A percentile compares a stretch with the other conserved stretches of the same genome.
These are phyloP conservation scores for Mallotus villosus DNA, from an alignment of 2,797 vertebrate genomes.

Conservation along the genomic window DNA sequence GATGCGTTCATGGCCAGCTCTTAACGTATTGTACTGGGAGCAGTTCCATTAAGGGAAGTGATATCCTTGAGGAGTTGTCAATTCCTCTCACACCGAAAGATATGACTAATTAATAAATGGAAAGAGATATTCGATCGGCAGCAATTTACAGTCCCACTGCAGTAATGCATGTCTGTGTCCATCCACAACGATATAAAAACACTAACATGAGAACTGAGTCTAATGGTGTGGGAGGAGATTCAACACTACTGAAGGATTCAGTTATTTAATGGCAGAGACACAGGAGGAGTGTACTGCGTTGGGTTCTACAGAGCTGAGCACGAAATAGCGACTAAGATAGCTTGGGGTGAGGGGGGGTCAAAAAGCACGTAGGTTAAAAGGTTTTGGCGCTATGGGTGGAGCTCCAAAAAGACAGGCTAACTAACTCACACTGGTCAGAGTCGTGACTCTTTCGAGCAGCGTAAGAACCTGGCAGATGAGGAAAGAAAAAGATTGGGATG, in stretches of 20 bases:
- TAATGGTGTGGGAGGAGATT: conserved; percentile 15
- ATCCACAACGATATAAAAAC: no score
- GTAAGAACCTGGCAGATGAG: conserved; percentile 81
- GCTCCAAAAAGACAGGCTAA: conserved; percentile 66
- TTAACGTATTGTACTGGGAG: conserved; percentile 51
- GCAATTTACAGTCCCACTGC: not conserved
- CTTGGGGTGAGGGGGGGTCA: conserved; percentile 49
- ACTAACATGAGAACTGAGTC: no score
- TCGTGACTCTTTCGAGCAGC: conserved; percentile 86
- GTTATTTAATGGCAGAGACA: conserved; percentile 69
- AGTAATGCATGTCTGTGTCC: not conserved
- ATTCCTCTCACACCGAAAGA: conserved; percentile 29
- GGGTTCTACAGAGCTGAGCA: conserved; percentile 71
- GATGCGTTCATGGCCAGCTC: conserved; percentile 74
- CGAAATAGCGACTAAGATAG: conserved; percentile 67
- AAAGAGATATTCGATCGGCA: not conserved
- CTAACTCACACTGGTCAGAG: conserved; percentile 84
- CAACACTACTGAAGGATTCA: conserved; percentile 57
- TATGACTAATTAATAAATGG: not conserved
- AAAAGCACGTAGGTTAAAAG: conserved; percentile 68
- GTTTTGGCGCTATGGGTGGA: conserved; percentile 54
- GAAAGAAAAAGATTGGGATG: conserved; percentile 74
- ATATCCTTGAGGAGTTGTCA: conserved; percentile 53
- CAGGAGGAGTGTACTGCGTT: conserved; percentile 59
- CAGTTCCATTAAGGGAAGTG: conserved; percentile 69